Base-by-base conservation (phyloP, 2,888 invertebrate genomes). In the Rhagophthalmus giganteus region DNA sequence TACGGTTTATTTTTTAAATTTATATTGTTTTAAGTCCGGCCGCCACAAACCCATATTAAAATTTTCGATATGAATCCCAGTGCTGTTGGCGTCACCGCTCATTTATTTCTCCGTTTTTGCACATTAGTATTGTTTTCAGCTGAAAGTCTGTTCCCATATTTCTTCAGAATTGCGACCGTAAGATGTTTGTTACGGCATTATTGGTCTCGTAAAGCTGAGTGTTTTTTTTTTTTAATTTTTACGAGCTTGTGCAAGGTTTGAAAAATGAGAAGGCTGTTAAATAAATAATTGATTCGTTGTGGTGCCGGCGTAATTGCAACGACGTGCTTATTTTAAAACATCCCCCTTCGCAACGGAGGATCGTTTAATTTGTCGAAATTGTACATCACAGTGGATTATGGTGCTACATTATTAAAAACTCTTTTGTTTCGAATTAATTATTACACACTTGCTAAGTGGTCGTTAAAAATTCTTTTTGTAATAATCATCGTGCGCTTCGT, bases 121-220 rank as follows among this genome's bases (percentile, higher is more conserved):
- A 54, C 63, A 64, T 64, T 62, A 60, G 61, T 60, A 60, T 64
- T 64, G 60, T 65, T 62, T 61, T 62, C 61, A 40, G 47, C 42
- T 48, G 54, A 34, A 35, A 40, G 31, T 14, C 28, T 44, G 33
- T 33, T 49, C 27, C 41, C 56, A 60, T 58, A 59, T 58, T 58
- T 57, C 57, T 44, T 46, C 48, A 50, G 34, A 61, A 58, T 56
- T 51, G 57, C 49, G 32, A 60, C 48, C 46, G 31, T 40, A 37
- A 47, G 57, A 44, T 34, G 45, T 58, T 54, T 41, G 48, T 33
- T 32, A 13, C n/a, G 34, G 40, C 50, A 45, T 55, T 55, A 49
- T 54, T 48, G 45, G 32, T 47, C 39, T 40, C 39, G 38, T 50
- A n/a, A n/a, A 16, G 30, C n/a, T 20, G 37, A 10, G 24, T n/a